Evolutionary conservation across 2,888 invertebrate species (phyloP), one percentile per base, ranked within the genome.

Genomic region (Metellina segmentata): DNA sequence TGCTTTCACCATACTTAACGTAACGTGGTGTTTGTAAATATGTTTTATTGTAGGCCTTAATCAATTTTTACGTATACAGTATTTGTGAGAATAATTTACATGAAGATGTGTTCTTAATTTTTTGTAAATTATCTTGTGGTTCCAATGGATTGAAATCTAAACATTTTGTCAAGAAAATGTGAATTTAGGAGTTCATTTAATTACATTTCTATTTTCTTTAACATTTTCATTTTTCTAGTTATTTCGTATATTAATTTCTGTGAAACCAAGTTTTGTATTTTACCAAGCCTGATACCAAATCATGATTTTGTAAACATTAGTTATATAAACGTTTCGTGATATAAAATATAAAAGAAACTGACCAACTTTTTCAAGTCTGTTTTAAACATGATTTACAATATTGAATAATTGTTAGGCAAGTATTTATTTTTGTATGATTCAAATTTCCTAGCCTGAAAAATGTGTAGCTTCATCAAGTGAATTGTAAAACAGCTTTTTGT

Each of bases 391-490:
- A 34, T 34, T 34, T 34, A 34, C 34, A 34, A 34, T n/a, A n/a
- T 61, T 16, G 16, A 61, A 61, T 61, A 61, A 34, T 72, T 61
- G 11, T 52, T 87, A 72, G 49, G 74, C 81, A 48, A 74, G 51
- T 79, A 34, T 72, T 79, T 87, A 79, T 87, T 87, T 87, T 87
- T 87, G 72, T 88, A 81, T 88, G 16, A 81, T 88, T 81, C 19
- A 11, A 77, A 74, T 11, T 75, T 34, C 51, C 75, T 19, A 51
- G 49, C 52, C 8, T 82, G n/a, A 72, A 16, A 85, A 69, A 20
- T 88, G 74, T 81, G 69, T 71, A 79, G 78, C 20, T 53, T 75
- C 71, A 81, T 81, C 81, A 88, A 88, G 72, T 81, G 74, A 79
- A 87, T 52, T 88, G 81, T 88, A 81, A 79, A 74, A 9, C 74